Evolutionary conservation across 1,140 invertebrate genomes (phyloP), one percentile per base, ranked within the genome.

Genomic region (Vollenhovia emeryi): DNA sequence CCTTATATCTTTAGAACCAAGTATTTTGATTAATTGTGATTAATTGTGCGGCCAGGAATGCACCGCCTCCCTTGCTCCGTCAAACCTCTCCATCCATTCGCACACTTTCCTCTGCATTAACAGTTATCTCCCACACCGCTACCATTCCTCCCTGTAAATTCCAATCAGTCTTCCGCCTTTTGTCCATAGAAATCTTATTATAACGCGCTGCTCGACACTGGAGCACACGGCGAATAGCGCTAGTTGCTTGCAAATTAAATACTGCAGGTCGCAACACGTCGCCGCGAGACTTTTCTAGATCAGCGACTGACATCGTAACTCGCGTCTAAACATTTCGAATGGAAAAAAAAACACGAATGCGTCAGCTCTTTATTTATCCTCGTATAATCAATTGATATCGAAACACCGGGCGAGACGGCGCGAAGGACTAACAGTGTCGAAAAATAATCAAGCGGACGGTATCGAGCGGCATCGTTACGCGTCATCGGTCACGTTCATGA

Each of bases 381-480:
- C 36, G 1, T 69, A 48, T 24, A 48, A 78, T 43, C 21, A 21
- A 71, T 71, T 13, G 27, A 55, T 57, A 71, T 68, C 55, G 33
- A 79, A 79, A 48, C 3, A 15, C 3, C 33, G n/a, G 30, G 24
- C 36, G 21, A 45, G 27, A 24, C 36, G 27, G 13, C 5, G 15
- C 13, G 15, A 66, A 52, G 13, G 11, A 52, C 13, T 43, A 40
- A 18, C 8, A 21, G 8, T 40, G 45, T 79, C 24, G 48, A 69
- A 52, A 57, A 80, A 83, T 60, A 74, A 83, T 84, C 50, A 45
- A 45, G 50, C 36, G 43, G 45, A 36, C 30, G 36, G 57, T 60
- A 59, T 24, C 50, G 24, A 24, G 57, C 74, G 57, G n/a, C 64
- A 66, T 79, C 36, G 52, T 57, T 73, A 75, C 55, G 68, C 52